These are phyloP conservation scores for Nasonia giraulti DNA, from an alignment of 1,140 invertebrate species.

Conservation along the genomic window DNA sequence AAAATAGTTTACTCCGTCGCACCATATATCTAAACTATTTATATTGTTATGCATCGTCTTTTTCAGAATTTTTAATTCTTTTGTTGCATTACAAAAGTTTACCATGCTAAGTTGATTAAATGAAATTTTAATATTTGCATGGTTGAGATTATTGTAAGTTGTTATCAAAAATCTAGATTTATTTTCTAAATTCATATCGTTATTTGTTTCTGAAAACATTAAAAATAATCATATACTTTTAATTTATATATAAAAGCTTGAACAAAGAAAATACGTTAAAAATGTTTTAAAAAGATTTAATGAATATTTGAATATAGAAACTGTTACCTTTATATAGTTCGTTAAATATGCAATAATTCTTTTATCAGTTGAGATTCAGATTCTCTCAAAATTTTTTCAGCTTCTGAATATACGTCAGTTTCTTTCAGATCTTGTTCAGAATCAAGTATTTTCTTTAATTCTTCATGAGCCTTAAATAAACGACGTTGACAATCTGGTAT, in stretches of 20 bases:
- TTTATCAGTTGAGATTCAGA: slow-evolving; percentile 79
- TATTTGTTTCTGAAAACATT: slow-evolving; percentile 25
- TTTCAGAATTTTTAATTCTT: slow-evolving; percentile 71
- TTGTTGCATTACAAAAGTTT: slow-evolving; percentile 61
- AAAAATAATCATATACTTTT: neutral
- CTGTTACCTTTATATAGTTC: neutral
- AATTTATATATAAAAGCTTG: neutral
- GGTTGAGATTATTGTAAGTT: neutral
- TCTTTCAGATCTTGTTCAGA: slow-evolving; percentile 86
- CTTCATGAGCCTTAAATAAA: slow-evolving; percentile 83
- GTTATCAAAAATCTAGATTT: neutral
- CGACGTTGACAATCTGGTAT: slow-evolving; percentile 90
- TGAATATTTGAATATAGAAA: neutral
- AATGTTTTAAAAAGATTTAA: too few species aligned
- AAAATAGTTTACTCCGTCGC: slow-evolving; percentile 69
- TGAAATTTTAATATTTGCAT: slow-evolving; percentile 58
- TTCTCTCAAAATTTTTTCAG: slow-evolving; percentile 81
- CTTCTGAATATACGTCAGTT: slow-evolving; percentile 81
- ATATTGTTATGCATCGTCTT: slow-evolving; percentile 69
- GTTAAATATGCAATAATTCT: slow-evolving; percentile 51
- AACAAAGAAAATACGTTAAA: neutral
- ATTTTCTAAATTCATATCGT: slow-evolving; percentile 59
- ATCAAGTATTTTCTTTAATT: slow-evolving; percentile 84
- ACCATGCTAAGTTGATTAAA: slow-evolving; percentile 65
- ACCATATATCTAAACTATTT: slow-evolving; percentile 74